A percentile compares a stretch with the other conserved stretches of the same genome.
phyloP scores from a whole-genome alignment of 2,113 vertebrate genomes.

The Mormyrus lacerda region DNA sequence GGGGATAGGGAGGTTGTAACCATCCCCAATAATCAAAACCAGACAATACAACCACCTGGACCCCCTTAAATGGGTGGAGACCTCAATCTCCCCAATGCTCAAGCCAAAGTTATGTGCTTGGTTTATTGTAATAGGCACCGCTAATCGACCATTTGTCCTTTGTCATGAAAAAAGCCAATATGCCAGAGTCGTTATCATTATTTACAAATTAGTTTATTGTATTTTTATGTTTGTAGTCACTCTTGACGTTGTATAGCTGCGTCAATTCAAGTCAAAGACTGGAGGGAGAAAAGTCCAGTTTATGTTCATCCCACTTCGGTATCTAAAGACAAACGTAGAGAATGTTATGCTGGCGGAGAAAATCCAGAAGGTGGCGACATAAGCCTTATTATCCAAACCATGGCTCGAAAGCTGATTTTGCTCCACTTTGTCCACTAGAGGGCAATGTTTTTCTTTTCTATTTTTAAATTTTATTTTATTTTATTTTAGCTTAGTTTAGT shows the following conservation, averaged over 20 bases:
- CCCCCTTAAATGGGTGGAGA: no score
- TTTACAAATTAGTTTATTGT: neutral
- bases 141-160: neutral
- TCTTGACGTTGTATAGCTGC: neutral
- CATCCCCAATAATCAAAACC: no score
- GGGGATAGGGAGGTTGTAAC: no score
- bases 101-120: no score
- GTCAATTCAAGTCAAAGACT: neutral
- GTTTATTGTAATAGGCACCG: neutral
- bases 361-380: slow-evolving; percentile 40
- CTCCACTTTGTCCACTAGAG: neutral
- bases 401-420: neutral
- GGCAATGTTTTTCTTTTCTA: neutral
- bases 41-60: no score
- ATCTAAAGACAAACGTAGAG: neutral
- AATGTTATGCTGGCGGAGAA: neutral
- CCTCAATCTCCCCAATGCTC: no score
- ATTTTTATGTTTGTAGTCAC: neutral
- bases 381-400: neutral
- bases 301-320: neutral
- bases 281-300: neutral
- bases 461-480: neutral
- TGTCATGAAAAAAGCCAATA: neutral
- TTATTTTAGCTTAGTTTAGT: no score
- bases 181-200: neutral